phyloP scores from a whole-genome alignment of 2,113 vertebrate species.

The Perca flavescens region DNA sequence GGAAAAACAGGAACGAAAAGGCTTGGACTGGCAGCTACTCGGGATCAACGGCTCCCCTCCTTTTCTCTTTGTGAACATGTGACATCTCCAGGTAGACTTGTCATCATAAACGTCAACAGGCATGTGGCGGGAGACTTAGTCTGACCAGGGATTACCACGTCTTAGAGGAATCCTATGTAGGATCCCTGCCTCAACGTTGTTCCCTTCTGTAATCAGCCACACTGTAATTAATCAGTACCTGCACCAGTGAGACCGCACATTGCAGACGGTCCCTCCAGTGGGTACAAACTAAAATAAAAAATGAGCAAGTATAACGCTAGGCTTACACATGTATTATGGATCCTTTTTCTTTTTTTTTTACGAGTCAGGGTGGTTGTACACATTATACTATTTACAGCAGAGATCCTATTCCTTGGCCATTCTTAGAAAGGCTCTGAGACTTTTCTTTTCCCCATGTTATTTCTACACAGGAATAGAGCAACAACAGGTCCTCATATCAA shows the following conservation, averaged over 20 bases:
- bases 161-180: slow-evolving; percentile 66
- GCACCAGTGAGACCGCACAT: neutral
- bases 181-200: slow-evolving; percentile 55
- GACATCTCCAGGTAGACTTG: slow-evolving; percentile 39
- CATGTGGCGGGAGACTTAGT: slow-evolving; percentile 66
- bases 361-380: neutral
- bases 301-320: neutral
- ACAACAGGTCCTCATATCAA: neutral
- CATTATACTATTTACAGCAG: neutral
- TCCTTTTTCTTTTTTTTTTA: neutral
- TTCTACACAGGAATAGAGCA: neutral
- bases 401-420: neutral
- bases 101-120: slow-evolving; percentile 44
- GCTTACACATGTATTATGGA: neutral
- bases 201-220: slow-evolving; percentile 62
- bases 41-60: neutral
- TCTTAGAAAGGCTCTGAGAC: neutral
- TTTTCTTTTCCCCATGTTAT: neutral
- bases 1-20: neutral
- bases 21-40: neutral
- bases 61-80: slow-evolving; percentile 40
- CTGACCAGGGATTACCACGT: slow-evolving; percentile 66
- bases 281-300: slow-evolving; percentile 5
- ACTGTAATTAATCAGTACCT: slow-evolving; percentile 63
- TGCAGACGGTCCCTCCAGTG: slow-evolving; percentile 6